Evolutionary conservation across 2,113 vertebrate genomes (phyloP), one percentile per base, ranked within the genome.

Genomic region (Passerina amoena): DNA sequence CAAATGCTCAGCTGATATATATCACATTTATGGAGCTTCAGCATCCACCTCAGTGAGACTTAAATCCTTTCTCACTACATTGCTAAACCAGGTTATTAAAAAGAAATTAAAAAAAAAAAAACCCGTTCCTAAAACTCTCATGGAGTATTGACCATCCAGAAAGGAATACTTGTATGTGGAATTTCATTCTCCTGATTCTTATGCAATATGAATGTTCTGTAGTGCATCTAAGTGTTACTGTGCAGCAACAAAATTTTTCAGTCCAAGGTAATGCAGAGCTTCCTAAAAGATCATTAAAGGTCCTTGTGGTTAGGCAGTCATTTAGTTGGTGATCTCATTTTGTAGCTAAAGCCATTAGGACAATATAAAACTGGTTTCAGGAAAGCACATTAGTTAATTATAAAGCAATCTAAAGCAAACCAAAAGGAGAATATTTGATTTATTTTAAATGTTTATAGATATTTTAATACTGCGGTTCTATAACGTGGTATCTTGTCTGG

Each of bases 361-460:
- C 71, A 88, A 78, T 63, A 92, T 89, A 92, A 97, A 95, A 96
- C 53, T 77, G 69, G 64, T 93, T 96, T 91, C 93, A 94, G 63
- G 23, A 93, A 92, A 96, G 86, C 82, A 88, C 25, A 54, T 94
- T 91, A 87, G 61, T 97, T 97, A 97, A 97, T 97, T 97, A 96
- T 88, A 97, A 94, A 96, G 91, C 90, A 92, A 95, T 96, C 27
- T 56, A 72, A 94, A 96, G 84, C 68, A 96, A 94, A 92, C 90
- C 42, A 50, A 92, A 94, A 92, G 63, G 63, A 96, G 40, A 94
- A 54, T 86, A 86, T 87, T 96, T 97, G 47, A 97, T 97, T 97
- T 96, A 96, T 94, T 94, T 68, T 96, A 89, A 96, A 91, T 90
- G 64, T 82, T 96, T 95, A 95, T 37, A 45, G 70, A 50, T 40